These are phyloP conservation scores for Geotrypetes seraphini DNA, from an alignment of 2,797 vertebrate species.

Conservation along the genomic window DNA sequence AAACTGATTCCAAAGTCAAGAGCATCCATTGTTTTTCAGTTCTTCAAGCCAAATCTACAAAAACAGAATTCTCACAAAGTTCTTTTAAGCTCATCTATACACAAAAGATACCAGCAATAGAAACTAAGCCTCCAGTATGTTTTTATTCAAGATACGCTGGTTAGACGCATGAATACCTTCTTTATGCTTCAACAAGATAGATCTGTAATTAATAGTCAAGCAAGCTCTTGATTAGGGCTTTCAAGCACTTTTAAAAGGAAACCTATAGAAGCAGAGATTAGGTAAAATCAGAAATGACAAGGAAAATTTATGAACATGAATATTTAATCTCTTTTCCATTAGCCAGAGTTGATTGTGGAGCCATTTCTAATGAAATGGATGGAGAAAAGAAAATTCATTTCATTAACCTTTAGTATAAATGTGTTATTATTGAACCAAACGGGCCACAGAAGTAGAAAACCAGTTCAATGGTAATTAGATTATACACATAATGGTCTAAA, in stretches of 20 bases:
- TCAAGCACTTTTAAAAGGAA: slow-evolving; percentile 34
- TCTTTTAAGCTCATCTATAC: too few species aligned
- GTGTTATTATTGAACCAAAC: slow-evolving; percentile 68
- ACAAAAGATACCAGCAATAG: not conserved
- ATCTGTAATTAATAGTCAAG: slow-evolving; percentile 62
- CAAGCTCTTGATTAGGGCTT: slow-evolving; percentile 53
- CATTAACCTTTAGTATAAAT: slow-evolving; percentile 85
- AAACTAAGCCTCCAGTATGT: not conserved
- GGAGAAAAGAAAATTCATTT: slow-evolving; percentile 74
- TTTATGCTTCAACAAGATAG: slow-evolving; percentile 46
- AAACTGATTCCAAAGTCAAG: too few species aligned
- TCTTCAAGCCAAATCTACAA: too few species aligned
- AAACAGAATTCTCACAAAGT: too few species aligned
- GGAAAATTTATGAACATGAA: slow-evolving; percentile 75
- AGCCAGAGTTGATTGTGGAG: slow-evolving; percentile 44
- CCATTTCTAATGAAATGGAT: slow-evolving; percentile 61
- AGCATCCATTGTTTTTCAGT: too few species aligned
- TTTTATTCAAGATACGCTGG: not conserved
- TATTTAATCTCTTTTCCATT: slow-evolving; percentile 82
- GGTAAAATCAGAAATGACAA: slow-evolving; percentile 80
- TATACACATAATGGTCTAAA: too few species aligned
- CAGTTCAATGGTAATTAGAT: too few species aligned
- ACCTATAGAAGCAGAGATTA: slow-evolving; percentile 50
- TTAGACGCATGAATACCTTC: not conserved
- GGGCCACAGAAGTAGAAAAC: slow-evolving; percentile 45